Evolutionary conservation across 1,140 invertebrate species (phyloP).

Genomic region (Sycophila sp.): DNA sequence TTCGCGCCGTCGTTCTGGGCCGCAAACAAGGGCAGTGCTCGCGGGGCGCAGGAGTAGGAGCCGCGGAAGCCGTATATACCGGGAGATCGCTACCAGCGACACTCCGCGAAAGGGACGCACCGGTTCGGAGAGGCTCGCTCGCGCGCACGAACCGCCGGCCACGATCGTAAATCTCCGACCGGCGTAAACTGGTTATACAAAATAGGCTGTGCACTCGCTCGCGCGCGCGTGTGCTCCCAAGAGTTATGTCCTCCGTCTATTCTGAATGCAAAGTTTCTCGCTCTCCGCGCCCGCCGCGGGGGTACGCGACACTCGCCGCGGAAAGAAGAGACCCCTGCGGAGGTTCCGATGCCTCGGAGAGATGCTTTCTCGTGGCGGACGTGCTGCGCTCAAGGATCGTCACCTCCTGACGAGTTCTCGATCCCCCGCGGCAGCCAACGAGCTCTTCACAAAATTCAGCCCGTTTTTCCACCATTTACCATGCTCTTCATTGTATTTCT

Average conservation of each 20-base stretch:
- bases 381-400: no score
- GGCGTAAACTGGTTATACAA: slow-evolving; percentile 62
- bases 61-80: neutral
- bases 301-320: neutral
- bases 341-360: neutral
- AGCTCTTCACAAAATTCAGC: no score
- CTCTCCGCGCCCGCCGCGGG: neutral
- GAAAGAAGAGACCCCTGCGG: neutral
- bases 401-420: no score
- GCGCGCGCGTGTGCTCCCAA: slow-evolving; percentile 42
- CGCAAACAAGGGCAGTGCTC: no score
- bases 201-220: slow-evolving; percentile 49
- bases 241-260: slow-evolving; percentile 52
- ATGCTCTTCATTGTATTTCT: no score
- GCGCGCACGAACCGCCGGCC: neutral
- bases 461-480: no score
- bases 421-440: no score
- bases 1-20: no score
- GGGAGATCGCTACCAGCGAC: neutral
- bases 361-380: no score
- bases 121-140: neutral
- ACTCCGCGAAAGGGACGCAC: neutral
- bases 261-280: slow-evolving; percentile 48
- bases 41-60: neutral
- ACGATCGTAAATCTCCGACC: slow-evolving; percentile 58